phyloP scores from a whole-genome alignment of 2,797 vertebrate genomes.

The Calcarius lapponicus region DNA sequence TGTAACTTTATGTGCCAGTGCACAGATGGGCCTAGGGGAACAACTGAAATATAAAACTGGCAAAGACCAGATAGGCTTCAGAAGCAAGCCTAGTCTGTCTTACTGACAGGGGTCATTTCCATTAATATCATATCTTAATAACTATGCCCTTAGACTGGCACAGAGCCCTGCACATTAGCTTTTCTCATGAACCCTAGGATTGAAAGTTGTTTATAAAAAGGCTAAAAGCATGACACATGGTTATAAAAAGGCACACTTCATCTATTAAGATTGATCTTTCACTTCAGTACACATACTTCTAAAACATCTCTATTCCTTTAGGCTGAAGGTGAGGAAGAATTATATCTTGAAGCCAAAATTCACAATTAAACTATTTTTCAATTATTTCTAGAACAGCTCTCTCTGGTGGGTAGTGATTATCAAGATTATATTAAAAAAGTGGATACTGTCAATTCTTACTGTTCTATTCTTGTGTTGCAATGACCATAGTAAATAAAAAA shows the following conservation, averaged over 20 bases:
- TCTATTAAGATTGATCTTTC: conserved; percentile 33
- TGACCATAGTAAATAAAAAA: not conserved
- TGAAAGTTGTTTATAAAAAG: conserved; percentile 53
- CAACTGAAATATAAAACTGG: conserved; percentile 11
- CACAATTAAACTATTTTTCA: not conserved
- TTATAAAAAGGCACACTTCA: not conserved
- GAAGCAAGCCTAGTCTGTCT: conserved; percentile 31
- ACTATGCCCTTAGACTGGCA: conserved; percentile 3
- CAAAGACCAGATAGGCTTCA: conserved; percentile 16
- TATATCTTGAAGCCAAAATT: not conserved
- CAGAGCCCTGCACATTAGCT: conserved; percentile 1
- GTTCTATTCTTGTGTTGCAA: not conserved
- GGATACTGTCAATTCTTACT: not conserved
- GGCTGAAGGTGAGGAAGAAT: not conserved
- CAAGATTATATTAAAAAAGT: not conserved
- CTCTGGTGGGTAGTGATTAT: not conserved
- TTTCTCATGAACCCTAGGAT: conserved; percentile 29
- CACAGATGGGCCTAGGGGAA: not conserved
- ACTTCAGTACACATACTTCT: not conserved
- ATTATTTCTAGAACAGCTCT: not conserved
- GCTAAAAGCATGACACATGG: conserved; percentile 10
- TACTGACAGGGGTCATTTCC: conserved; percentile 51
- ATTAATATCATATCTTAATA: conserved; percentile 57
- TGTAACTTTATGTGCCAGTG: not conserved
- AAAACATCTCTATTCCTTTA: not conserved